phyloP scores from a whole-genome alignment of 2,797 vertebrate species.

The Tadarida brasiliensis region DNA sequence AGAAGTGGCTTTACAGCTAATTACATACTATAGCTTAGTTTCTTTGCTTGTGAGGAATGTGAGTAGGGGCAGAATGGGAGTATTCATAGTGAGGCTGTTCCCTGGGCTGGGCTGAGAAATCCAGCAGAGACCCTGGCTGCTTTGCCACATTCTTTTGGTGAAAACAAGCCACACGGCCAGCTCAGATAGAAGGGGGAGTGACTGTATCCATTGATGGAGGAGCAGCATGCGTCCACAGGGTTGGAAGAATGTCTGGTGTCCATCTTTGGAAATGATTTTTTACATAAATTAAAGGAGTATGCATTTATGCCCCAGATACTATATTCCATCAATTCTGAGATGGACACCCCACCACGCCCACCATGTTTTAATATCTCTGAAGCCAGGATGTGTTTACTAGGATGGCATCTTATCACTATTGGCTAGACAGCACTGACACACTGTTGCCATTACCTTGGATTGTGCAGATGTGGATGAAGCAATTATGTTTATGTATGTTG shows the following conservation, averaged over 20 bases:
- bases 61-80: neutral
- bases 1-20: neutral
- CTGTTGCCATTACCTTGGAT: neutral
- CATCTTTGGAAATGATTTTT: slow-evolving; percentile 35
- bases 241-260: neutral
- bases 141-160: neutral
- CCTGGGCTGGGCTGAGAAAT: neutral
- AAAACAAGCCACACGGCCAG: neutral
- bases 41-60: neutral
- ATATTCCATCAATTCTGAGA: neutral
- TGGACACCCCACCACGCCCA: rapidly evolving
- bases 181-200: neutral
- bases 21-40: neutral
- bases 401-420: neutral
- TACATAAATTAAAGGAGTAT: neutral
- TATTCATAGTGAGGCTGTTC: neutral
- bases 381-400: neutral
- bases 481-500: neutral
- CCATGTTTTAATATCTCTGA: neutral
- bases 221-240: neutral
- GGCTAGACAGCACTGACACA: neutral
- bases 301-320: neutral
- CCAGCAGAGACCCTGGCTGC: neutral
- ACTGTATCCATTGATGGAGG: neutral
- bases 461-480: neutral